Percentiles rank a stretch among this genome's conserved stretches.
Evolutionary conservation across 2,888 invertebrate species (phyloP).

Genomic region (Tuta absoluta): DNA sequence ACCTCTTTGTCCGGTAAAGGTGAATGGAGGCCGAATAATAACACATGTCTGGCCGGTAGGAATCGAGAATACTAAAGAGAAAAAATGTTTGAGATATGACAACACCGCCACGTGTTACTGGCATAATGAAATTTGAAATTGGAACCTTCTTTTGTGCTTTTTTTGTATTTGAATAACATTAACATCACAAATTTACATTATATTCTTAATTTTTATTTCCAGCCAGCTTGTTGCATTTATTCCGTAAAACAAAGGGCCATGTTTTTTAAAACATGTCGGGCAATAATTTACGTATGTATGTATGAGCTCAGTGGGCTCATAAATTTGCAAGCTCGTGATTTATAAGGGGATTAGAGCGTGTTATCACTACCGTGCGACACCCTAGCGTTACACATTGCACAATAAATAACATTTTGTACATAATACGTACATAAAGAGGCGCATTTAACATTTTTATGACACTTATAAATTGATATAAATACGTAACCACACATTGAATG

Average conservation of each 20-base stretch:
- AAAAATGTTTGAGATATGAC: conserved; percentile 67
- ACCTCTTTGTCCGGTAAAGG: conserved; percentile 70
- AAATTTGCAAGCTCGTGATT: conserved; percentile 72
- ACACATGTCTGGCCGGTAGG: conserved; percentile 67
- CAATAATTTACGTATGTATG: conserved; percentile 68
- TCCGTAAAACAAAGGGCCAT: conserved; percentile 18
- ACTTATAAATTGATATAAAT: background rate
- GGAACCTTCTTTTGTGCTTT: conserved; percentile 45
- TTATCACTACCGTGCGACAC: conserved; percentile 60
- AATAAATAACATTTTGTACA: conserved; percentile 19
- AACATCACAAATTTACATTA: background rate
- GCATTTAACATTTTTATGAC: conserved; percentile 1
- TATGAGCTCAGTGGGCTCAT: conserved; percentile 66
- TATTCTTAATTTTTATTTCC: background rate
- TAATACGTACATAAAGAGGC: conserved; percentile 11
- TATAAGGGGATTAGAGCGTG: conserved; percentile 69
- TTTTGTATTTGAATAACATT: background rate
- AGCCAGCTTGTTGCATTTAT: background rate
- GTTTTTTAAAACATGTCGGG: conserved; percentile 52
- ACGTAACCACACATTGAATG: conserved; percentile 7
- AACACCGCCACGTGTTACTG: conserved; percentile 71
- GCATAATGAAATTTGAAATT: conserved; percentile 63
- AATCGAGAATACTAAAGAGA: conserved; percentile 60
- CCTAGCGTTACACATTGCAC: conserved; percentile 28
- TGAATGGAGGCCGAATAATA: conserved; percentile 76